phyloP scores from a whole-genome alignment of 2,113 vertebrate species.

The Ciconia boyciana region DNA sequence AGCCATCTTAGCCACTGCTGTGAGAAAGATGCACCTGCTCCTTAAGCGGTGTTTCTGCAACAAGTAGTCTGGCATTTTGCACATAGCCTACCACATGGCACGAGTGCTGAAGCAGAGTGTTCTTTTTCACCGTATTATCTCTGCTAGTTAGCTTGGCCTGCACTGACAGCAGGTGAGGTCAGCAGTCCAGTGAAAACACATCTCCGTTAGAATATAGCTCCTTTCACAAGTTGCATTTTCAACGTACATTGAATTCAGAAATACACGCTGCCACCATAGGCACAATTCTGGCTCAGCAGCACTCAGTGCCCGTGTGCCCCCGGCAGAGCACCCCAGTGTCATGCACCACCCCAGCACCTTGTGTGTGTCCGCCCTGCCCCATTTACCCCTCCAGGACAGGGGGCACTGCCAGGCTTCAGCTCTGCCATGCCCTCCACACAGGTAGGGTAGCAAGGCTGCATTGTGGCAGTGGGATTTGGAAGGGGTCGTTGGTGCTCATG shows the following conservation, averaged over 20 bases:
- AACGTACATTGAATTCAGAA: background rate
- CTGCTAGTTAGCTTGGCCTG: background rate
- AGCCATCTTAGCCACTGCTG: background rate
- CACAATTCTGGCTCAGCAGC: background rate
- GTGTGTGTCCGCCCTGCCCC: background rate
- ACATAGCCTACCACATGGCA: background rate
- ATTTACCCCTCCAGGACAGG: background rate
- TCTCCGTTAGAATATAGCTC: background rate
- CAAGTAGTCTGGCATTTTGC: background rate
- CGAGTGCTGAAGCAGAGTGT: background rate
- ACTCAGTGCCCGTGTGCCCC: background rate
- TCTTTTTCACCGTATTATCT: background rate
- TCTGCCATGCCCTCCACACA: background rate
- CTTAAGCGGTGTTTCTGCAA: background rate
- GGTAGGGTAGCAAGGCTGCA: background rate
- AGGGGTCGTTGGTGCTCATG: accelerated
- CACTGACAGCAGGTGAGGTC: background rate
- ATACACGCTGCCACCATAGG: background rate
- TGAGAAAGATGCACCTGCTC: background rate
- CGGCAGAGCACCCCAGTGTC: accelerated
- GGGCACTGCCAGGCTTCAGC: background rate
- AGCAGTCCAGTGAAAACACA: background rate
- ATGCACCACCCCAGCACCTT: too few species aligned
- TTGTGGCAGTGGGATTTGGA: background rate
- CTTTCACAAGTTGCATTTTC: background rate